Percentiles rank a stretch among this genome's conserved stretches.
Evolutionary conservation across 2,113 vertebrate species (phyloP).

Genomic region (Eulacestoma nigropectus): DNA sequence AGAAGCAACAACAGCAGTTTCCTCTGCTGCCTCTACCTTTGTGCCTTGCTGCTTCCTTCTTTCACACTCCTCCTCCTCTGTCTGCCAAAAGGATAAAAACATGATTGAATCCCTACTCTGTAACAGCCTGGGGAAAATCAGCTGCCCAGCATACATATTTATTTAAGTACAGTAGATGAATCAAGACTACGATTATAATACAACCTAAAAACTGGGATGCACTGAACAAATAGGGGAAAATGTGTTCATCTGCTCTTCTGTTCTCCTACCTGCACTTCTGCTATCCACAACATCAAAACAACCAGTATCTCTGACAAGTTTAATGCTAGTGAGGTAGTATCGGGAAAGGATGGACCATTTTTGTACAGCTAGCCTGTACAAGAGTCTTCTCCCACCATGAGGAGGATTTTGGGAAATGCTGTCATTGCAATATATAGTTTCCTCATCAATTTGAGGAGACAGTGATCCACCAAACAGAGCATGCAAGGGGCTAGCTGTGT

Average conservation of each 20-base stretch:
- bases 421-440: not conserved
- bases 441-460: not conserved
- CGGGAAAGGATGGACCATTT: not conserved
- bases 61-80: not conserved
- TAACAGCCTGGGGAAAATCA: constrained; percentile 15
- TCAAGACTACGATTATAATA: not conserved
- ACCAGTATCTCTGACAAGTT: not conserved
- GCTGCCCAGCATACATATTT: not conserved
- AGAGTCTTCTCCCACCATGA: not conserved
- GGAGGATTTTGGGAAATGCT: not conserved
- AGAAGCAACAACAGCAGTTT: constrained; percentile 32
- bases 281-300: not conserved
- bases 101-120: not conserved
- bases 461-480: not conserved
- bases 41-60: not conserved
- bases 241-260: not conserved
- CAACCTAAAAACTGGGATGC: not conserved
- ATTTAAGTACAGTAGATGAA: not conserved
- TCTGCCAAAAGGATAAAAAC: not conserved
- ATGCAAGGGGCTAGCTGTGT: not conserved
- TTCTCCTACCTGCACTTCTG: not conserved
- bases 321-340: not conserved
- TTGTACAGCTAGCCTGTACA: not conserved
- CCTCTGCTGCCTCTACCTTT: constrained; percentile 12
- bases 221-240: not conserved